Conservation (phyloP, 1,140 invertebrate species). For the Nasonia giraulti region DNA sequence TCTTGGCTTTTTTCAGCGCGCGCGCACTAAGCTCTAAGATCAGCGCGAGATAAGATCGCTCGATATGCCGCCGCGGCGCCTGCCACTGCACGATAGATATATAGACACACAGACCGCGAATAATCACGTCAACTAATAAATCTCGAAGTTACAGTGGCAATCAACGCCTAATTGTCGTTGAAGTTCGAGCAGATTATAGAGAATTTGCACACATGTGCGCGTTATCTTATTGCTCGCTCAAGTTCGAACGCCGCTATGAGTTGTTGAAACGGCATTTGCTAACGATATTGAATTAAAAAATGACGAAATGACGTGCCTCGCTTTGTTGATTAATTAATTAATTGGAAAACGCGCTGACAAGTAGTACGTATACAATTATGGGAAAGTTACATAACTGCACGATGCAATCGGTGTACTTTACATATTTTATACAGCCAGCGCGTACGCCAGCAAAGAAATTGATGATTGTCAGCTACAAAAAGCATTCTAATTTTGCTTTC, state of each 20-base stretch:
- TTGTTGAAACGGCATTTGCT: neutral
- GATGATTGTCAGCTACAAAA: no score
- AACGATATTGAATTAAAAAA: neutral
- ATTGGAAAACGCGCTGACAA: no score
- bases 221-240: neutral
- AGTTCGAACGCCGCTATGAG: neutral
- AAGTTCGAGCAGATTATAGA: neutral
- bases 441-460: no score
- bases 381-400: no score
- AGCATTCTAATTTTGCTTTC: no score
- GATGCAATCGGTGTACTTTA: no score
- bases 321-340: no score
- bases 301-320: no score
- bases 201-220: neutral
- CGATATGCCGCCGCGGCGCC: neutral
- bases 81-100: neutral
- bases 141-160: neutral
- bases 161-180: neutral
- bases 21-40: neutral
- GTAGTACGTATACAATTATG: no score
- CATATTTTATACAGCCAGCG: no score
- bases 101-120: neutral
- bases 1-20: neutral
- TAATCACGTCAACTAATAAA: constrained; percentile 2
- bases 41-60: constrained; percentile 23